Evolutionary conservation across 2,797 vertebrate genomes (phyloP).

Genomic region (Limosa lapponica): DNA sequence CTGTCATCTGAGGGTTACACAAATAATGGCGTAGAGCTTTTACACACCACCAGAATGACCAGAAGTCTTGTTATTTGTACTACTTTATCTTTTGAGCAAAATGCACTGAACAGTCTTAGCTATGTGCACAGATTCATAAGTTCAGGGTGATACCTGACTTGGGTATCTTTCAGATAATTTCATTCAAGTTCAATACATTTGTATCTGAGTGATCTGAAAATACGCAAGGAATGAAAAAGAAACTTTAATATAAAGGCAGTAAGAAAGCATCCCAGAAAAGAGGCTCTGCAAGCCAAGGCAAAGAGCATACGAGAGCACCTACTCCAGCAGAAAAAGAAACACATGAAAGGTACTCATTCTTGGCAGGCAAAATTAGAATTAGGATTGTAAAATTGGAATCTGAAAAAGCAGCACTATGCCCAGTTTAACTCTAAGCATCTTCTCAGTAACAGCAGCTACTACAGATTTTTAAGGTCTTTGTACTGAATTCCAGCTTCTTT

Average conservation of each 20-base stretch:
- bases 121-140: neutral
- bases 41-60: neutral
- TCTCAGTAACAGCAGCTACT: neutral
- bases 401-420: neutral
- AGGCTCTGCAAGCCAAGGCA: neutral
- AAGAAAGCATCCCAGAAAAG: neutral
- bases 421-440: neutral
- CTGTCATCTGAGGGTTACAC: neutral
- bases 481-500: neutral
- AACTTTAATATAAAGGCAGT: neutral
- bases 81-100: neutral
- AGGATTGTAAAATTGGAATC: neutral
- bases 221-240: neutral
- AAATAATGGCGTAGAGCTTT: neutral
- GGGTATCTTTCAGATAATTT: neutral
- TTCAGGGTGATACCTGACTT: neutral
- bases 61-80: neutral
- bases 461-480: neutral
- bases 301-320: neutral
- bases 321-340: neutral
- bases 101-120: neutral
- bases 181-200: neutral
- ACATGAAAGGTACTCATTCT: neutral
- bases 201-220: neutral
- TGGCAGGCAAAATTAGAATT: neutral